A percentile compares a stretch with the other conserved stretches of the same genome.
Evolutionary conservation across 2,113 vertebrate genomes (phyloP).

Genomic region (Trinectes maculatus): DNA sequence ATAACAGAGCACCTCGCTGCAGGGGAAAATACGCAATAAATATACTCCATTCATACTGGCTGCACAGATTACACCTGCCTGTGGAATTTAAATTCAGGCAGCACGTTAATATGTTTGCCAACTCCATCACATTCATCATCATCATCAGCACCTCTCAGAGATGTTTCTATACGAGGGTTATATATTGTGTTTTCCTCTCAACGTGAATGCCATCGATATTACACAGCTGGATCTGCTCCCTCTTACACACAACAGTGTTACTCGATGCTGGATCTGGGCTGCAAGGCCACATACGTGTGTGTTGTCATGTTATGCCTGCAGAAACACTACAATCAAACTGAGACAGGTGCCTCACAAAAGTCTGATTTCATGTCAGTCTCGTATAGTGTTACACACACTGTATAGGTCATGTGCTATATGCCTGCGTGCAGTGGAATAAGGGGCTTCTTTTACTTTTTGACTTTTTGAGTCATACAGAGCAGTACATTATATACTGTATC

Average conservation of each 20-base stretch:
- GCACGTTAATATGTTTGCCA: constrained; percentile 15
- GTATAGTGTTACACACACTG: no score
- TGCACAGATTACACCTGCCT: background rate
- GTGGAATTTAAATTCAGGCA: constrained; percentile 26
- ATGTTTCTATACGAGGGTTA: background rate
- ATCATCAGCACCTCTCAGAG: background rate
- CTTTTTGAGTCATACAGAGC: background rate
- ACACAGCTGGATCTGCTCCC: constrained; percentile 41
- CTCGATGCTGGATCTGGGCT: constrained; percentile 31
- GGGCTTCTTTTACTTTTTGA: no score
- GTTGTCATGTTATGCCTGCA: constrained; percentile 13
- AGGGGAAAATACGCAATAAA: constrained; percentile 24
- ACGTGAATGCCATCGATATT: constrained; percentile 36
- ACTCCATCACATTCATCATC: constrained; percentile 19
- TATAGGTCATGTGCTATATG: background rate
- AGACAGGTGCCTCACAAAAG: no score
- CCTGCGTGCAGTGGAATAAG: no score
- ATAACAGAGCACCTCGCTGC: constrained; percentile 14
- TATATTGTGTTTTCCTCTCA: constrained; percentile 42
- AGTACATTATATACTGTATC: background rate
- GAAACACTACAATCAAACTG: constrained; percentile 7
- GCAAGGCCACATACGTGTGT: constrained; percentile 5
- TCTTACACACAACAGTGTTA: constrained; percentile 16
- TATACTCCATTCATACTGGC: constrained; percentile 16
- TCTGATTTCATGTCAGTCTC: no score